These are phyloP conservation scores for Caenorhabditis zanzibari DNA, from an alignment of 2,888 invertebrate species.

Conservation along the genomic window DNA sequence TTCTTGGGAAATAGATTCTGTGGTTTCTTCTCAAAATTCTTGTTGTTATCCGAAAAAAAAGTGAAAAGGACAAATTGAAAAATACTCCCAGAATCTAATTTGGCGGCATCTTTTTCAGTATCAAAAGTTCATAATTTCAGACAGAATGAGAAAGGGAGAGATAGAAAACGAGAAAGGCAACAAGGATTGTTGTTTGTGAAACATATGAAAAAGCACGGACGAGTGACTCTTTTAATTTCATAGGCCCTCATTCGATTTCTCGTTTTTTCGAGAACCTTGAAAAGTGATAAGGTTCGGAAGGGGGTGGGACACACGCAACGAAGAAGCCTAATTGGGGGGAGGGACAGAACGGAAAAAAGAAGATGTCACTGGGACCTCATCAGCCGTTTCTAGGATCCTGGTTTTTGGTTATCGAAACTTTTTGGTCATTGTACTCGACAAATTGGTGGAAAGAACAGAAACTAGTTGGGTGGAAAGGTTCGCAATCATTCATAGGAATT, in stretches of 20 bases:
- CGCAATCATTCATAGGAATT: background rate
- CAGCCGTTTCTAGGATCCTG: slow-evolving; percentile 9
- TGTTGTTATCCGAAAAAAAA: slow-evolving; percentile 7
- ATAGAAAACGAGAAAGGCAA: slow-evolving; percentile 16
- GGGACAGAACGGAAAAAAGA: slow-evolving; percentile 27
- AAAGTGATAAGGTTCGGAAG: slow-evolving; percentile 12
- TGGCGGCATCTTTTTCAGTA: slow-evolving; percentile 15
- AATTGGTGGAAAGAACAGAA: background rate
- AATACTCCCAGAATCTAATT: slow-evolving; percentile 37
- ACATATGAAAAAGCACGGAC: slow-evolving; percentile 25
- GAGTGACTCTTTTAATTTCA: slow-evolving; percentile 46
- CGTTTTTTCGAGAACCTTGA: background rate
- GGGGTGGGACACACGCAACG: background rate
- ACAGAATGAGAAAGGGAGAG: background rate
- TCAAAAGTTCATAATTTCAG: slow-evolving; percentile 48
- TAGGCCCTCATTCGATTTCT: slow-evolving; percentile 10
- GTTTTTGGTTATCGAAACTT: slow-evolving; percentile 33
- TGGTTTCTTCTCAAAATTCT: background rate
- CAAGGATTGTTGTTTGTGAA: slow-evolving; percentile 29
- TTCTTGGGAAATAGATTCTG: too few relatives aligned
- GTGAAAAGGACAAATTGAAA: slow-evolving; percentile 3
- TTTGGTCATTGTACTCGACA: background rate
- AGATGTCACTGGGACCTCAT: slow-evolving; percentile 27
- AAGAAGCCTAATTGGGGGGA: slow-evolving; percentile 22
- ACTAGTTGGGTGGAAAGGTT: background rate